phyloP scores from a whole-genome alignment of 1,140 invertebrate genomes.

The Orussus abietinus region DNA sequence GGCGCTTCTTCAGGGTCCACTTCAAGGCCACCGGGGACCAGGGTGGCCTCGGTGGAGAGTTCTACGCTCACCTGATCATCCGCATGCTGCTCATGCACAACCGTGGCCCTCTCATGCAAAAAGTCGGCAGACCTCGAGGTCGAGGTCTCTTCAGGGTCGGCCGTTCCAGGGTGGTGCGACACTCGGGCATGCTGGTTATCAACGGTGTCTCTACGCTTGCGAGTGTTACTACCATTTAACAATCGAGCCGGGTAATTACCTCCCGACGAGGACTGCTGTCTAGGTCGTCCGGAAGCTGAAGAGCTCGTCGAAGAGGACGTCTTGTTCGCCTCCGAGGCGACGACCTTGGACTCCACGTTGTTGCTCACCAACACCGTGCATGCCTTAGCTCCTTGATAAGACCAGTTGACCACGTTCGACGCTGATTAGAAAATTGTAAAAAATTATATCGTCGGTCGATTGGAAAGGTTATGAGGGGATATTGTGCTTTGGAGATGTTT shows the following conservation, averaged over 20 bases:
- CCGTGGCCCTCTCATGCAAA: not conserved
- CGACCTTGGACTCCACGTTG: slow-evolving; percentile 63
- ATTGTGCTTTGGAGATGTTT: slow-evolving; percentile 5
- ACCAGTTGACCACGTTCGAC: slow-evolving; percentile 76
- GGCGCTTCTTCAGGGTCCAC: too few species aligned
- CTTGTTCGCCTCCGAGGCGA: slow-evolving; percentile 62
- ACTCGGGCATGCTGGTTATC: slow-evolving; percentile 60
- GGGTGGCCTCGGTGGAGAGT: too few species aligned
- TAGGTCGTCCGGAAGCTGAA: slow-evolving; percentile 54
- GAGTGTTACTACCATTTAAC: slow-evolving; percentile 45
- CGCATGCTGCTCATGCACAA: not conserved
- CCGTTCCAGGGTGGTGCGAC: slow-evolving; percentile 11
- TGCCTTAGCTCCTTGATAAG: slow-evolving; percentile 72
- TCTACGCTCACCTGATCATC: too few species aligned
- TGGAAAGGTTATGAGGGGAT: slow-evolving; percentile 8
- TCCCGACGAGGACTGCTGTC: slow-evolving; percentile 59
- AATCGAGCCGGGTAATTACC: slow-evolving; percentile 53
- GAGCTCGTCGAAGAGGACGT: slow-evolving; percentile 61
- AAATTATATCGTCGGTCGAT: not conserved
- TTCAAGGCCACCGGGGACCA: too few species aligned
- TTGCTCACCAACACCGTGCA: slow-evolving; percentile 80
- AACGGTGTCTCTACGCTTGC: slow-evolving; percentile 62
- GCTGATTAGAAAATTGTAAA: slow-evolving; percentile 48
- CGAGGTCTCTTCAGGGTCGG: slow-evolving; percentile 11
- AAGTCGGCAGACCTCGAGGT: not conserved